Evolutionary conservation across 2,113 vertebrate species (phyloP).

Genomic region (Sander lucioperca): DNA sequence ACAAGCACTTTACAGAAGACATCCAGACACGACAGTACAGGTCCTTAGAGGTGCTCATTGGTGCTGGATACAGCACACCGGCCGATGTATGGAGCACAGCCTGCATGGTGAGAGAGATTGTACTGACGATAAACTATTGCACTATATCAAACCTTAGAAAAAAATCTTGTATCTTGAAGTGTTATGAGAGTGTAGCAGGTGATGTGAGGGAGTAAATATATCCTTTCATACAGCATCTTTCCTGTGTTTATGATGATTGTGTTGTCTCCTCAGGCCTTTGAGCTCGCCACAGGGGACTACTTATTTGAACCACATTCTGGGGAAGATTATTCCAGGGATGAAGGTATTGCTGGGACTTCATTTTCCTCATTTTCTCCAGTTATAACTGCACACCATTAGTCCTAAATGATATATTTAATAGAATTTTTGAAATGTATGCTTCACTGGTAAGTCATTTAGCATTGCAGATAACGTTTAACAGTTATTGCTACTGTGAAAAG

Average conservation of each 20-base stretch:
- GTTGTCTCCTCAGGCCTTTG: slow-evolving; percentile 90
- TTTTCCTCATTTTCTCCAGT: slow-evolving; percentile 23
- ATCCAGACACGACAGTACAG: slow-evolving; percentile 98
- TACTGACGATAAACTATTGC: neutral
- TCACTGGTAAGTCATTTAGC: slow-evolving; percentile 5
- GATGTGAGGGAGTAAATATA: neutral
- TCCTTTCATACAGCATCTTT: slow-evolving; percentile 2
- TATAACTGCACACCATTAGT: neutral
- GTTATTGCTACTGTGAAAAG: slow-evolving; percentile 41
- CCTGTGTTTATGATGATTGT: slow-evolving; percentile 27
- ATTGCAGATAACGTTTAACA: neutral
- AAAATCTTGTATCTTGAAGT: neutral
- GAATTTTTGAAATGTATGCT: neutral
- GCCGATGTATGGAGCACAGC: slow-evolving; percentile 99
- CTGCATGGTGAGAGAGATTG: slow-evolving; percentile 91
- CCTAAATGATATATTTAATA: neutral
- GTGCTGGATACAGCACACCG: slow-evolving; percentile 93
- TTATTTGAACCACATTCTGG: slow-evolving; percentile 98
- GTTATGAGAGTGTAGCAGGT: neutral
- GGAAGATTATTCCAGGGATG: slow-evolving; percentile 97
- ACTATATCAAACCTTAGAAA: neutral
- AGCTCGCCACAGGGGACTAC: slow-evolving; percentile 97
- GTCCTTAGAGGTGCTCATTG: slow-evolving; percentile 95
- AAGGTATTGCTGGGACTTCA: slow-evolving; percentile 85
- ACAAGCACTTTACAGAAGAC: slow-evolving; percentile 99